Evolutionary conservation across 2,113 vertebrate genomes (phyloP), one percentile per base, ranked within the genome.

Genomic region (Dolichallabes microphthalmus): DNA sequence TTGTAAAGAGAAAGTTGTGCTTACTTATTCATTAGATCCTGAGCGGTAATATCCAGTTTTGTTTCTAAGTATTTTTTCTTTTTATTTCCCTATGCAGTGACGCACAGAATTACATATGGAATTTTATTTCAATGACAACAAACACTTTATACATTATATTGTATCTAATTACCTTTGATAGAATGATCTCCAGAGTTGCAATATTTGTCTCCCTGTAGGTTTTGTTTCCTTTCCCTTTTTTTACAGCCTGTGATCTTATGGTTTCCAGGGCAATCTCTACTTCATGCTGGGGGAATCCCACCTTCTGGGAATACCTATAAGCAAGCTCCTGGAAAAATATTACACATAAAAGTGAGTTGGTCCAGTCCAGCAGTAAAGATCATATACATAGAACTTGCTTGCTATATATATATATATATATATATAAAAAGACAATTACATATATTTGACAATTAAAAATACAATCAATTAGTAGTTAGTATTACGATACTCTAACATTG

Each of bases 1-100:
- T 32, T 45, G 3, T 57, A 7, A 32, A 60, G 30, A n/a, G 55
- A 13, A 61, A 50, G 17, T 22, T 39, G 12, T 1, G 32, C 85
- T 95, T 92, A 97, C 98, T 94, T 96, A 86, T 96, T 93, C 90
- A 96, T 95, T 89, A 99, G 89, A 52, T 97, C 96, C 91, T 96
- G 95, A 52, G 93, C 94, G 19, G 89, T 91, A 89, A 97, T 92
- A 60, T 97, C 95, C 93, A 99, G 89, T 88, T 91, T 95, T 0
- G 95, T 97, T 91, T 98, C 95, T 91, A 98, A 68, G 7, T 90
- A 87, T 68, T 82, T 90, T 88, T 95, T 98, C 82, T 88, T 93
- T 86, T 93, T 93, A 85, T n/a, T 52, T 30, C 0, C 55, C 84
- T 88, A 58, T 12, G n/a, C 12, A 73, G 50, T 22, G 14, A 83